Percentiles rank a stretch among this genome's conserved stretches.
These are phyloP conservation scores for Lysiphlebus fabarum DNA, from an alignment of 1,140 invertebrate species.

Conservation along the genomic window DNA sequence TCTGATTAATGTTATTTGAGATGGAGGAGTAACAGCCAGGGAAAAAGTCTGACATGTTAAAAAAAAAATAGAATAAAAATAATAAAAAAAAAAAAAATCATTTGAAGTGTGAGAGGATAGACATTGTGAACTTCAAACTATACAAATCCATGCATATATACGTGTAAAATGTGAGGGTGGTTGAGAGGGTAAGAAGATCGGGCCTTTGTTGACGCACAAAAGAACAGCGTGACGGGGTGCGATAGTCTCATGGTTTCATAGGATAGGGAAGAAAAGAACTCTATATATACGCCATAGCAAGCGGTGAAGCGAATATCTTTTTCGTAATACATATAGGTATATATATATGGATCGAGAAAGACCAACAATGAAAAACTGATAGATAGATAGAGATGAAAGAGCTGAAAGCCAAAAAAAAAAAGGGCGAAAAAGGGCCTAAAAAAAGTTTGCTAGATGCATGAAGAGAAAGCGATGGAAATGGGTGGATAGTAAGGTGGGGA, in stretches of 20 bases:
- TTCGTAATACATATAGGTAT: background rate
- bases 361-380: conserved; percentile 7
- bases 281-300: conserved; percentile 28
- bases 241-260: conserved; percentile 31
- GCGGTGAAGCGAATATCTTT: conserved; percentile 17
- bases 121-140: background rate
- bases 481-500: conserved; percentile 27
- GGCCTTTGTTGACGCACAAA: conserved; percentile 49
- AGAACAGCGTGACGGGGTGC: conserved; percentile 42
- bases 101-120: too few relatives aligned
- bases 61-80: too few relatives aligned
- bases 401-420: conserved; percentile 11
- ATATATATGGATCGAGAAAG: too few relatives aligned
- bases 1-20: too few relatives aligned
- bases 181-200: conserved; percentile 17
- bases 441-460: background rate
- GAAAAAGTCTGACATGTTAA: background rate
- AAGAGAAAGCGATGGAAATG: conserved; percentile 28
- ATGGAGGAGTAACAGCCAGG: too few relatives aligned
- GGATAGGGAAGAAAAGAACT: conserved; percentile 11
- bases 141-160: conserved; percentile 22
- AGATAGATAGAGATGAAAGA: conserved; percentile 9
- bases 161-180: conserved; percentile 25
- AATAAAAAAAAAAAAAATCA: conserved; percentile 1
- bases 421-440: conserved; percentile 4